Conservation (phyloP, 30 jellyfish, hydroid and myxozoan species). For the Nemopilema nomurai region DNA sequence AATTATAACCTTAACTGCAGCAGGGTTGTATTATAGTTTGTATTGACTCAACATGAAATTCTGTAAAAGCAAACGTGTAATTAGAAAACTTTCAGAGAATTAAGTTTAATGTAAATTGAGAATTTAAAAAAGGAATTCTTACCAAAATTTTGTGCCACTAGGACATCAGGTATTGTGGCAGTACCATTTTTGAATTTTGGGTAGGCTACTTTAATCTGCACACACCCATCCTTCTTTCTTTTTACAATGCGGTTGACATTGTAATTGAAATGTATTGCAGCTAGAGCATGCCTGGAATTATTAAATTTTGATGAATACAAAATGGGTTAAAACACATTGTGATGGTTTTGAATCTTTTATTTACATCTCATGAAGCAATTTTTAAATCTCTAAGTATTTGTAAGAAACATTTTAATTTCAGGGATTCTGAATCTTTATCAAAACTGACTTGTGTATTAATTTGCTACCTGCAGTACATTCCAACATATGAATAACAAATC, state of each 20-base stretch:
- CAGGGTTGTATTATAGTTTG: not conserved
- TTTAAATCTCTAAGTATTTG: not conserved
- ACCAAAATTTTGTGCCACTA: conserved; percentile 46
- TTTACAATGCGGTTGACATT: conserved; percentile 32
- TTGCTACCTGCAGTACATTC: not conserved
- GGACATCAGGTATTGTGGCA: conserved; percentile 50
- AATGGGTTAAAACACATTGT: not conserved
- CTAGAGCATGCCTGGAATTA: conserved; percentile 25
- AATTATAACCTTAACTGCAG: not conserved
- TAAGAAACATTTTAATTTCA: not conserved
- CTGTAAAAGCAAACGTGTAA: not conserved
- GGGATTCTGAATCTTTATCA: not conserved
- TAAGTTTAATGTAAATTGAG: not conserved
- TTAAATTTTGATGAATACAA: not conserved
- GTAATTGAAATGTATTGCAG: conserved; percentile 52
- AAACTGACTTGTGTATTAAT: not conserved
- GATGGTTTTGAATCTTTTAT: not conserved
- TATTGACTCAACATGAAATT: not conserved
- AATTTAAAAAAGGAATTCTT: not conserved
- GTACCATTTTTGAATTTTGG: conserved; percentile 53
- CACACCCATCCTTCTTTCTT: conserved; percentile 28
- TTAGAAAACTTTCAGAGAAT: not conserved
- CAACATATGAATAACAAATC: not conserved
- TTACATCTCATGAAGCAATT: not conserved
- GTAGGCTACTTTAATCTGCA: conserved; percentile 14